Evolutionary conservation across 2,797 vertebrate species (phyloP), one percentile per base, ranked within the genome.

Genomic region (Acanthis flammea): DNA sequence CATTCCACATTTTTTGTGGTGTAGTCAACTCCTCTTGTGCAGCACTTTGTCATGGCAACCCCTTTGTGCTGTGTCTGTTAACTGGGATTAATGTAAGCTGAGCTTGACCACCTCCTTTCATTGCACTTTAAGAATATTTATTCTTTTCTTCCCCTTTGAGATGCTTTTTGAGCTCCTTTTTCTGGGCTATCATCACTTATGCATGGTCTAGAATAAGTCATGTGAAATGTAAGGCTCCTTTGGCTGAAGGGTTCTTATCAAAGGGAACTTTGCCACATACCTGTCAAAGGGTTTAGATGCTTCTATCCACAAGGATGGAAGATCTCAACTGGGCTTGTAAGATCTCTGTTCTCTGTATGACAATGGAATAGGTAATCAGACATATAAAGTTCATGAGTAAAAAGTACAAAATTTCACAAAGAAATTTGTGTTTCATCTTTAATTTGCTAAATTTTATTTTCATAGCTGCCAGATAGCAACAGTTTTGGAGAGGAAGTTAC

Each of bases 401-500:
- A 77, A 91, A 44, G 7, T 48, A 61, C 14, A 9, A 62, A 53
- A 73, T 58, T 42, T 68, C 71, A 74, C 21, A 93, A 39, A 82
- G 15, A 41, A 76, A 1, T 37, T 33, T 9, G 7, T 62, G 12
- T 48, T 92, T 90, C 8, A 22, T 75, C 70, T 88, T 33, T 19
- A 23, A 25, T 66, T 63, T 84, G 19, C 83, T 60, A 24, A 4
- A 23, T 88, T 96, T 94, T 72, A 39, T 90, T 76, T 78, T 71
- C 23, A 27, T 23, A 63, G 55, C 47, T 92, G 66, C 50, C 50
- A 90, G 61, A 75, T 92, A 89, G 84, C 44, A 60, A 24, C 10
- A 62, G 19, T 79, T 95, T 86, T 85, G 35, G 75, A 92, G 77
- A 88, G 65, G 61, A 94, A 76, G 19, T 55, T 95, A 28, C 67